Conservation (phyloP, 2,888 invertebrate species). For the Melanargia galathea region DNA sequence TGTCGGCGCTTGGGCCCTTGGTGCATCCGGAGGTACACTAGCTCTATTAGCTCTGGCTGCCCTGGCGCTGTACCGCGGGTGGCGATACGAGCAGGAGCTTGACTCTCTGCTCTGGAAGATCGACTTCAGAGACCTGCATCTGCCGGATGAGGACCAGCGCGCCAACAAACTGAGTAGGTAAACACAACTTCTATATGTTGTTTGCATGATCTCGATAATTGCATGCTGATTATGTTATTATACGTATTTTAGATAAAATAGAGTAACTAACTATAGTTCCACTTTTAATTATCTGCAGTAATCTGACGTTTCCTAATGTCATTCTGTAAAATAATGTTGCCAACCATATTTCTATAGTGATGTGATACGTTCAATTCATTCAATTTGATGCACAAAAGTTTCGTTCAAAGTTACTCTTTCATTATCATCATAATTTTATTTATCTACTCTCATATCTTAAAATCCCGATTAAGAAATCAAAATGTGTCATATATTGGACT, state of each 20-base stretch:
- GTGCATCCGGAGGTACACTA: conserved; percentile 89
- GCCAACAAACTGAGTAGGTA: conserved; percentile 81
- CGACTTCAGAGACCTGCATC: conserved; percentile 93
- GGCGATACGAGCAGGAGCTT: conserved; percentile 96
- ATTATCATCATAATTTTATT: too few species aligned
- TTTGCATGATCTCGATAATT: conserved; percentile 56
- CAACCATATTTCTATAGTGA: too few species aligned
- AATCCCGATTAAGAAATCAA: too few species aligned
- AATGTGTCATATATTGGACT: too few species aligned
- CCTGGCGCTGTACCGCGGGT: conserved; percentile 92
- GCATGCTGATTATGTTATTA: background rate
- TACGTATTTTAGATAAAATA: background rate
- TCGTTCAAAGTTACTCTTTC: too few species aligned
- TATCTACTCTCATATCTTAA: too few species aligned
- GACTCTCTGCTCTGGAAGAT: conserved; percentile 97
- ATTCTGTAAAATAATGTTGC: too few species aligned
- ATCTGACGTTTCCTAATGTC: too few species aligned
- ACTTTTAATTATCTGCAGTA: too few species aligned
- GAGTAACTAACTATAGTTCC: too few species aligned
- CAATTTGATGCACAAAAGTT: too few species aligned
- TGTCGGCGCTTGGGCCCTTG: conserved; percentile 91
- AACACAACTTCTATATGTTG: conserved; percentile 73
- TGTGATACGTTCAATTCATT: too few species aligned
- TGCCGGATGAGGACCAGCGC: conserved; percentile 78
- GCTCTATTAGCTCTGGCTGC: conserved; percentile 87